These are phyloP conservation scores for Cirrhinus mrigala DNA, from an alignment of 2,797 vertebrate species.

Conservation along the genomic window DNA sequence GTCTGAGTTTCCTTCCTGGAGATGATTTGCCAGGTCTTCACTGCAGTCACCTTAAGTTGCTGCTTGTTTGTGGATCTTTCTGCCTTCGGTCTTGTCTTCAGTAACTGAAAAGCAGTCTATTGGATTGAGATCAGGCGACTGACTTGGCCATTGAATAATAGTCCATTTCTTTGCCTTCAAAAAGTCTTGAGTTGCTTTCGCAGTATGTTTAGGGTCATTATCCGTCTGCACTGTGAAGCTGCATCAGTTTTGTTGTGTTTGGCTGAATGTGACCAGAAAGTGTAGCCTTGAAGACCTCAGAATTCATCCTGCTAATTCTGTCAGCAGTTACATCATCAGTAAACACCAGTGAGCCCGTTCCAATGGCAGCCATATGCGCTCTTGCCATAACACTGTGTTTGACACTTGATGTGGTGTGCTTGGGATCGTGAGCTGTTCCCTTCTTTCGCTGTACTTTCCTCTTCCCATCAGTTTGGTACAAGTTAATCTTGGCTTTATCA, in stretches of 20 bases:
- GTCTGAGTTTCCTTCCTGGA: not conserved
- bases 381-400: slow-evolving; percentile 30
- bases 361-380: slow-evolving; percentile 44
- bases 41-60: not conserved
- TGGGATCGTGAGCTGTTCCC: not conserved
- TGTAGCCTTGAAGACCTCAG: slow-evolving; percentile 48
- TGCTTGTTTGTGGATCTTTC: not conserved
- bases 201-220: slow-evolving; percentile 55
- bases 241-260: slow-evolving; percentile 52
- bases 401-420: not conserved
- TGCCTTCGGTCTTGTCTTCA: not conserved
- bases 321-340: slow-evolving; percentile 49
- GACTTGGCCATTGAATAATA: not conserved
- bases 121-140: not conserved
- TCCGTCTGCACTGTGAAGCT: slow-evolving; percentile 61
- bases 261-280: slow-evolving; percentile 48
- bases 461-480: not conserved
- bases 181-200: slow-evolving; percentile 38
- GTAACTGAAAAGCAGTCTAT: not conserved
- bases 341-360: slow-evolving; percentile 43
- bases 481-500: not conserved
- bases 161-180: not conserved
- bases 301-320: slow-evolving; percentile 50
- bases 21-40: too few relatives aligned
- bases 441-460: not conserved